Percentiles rank a stretch among this genome's conserved stretches.
Conservation (phyloP, 2,888 invertebrate genomes). For the Cataglyphis livida region DNA sequence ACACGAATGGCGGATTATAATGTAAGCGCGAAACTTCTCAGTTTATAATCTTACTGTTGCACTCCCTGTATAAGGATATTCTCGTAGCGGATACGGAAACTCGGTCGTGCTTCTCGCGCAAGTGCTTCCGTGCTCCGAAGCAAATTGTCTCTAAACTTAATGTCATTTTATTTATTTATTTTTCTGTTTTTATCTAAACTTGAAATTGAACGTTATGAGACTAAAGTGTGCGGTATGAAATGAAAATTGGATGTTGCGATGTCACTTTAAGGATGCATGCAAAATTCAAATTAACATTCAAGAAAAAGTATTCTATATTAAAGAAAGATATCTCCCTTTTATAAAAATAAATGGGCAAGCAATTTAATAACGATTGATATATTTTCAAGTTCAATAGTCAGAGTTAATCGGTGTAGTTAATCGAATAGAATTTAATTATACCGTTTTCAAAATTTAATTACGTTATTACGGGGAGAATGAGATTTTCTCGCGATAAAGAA, state of each 20-base stretch:
- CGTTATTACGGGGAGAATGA: background rate
- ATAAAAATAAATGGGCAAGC: background rate
- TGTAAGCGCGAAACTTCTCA: slow-evolving; percentile 62
- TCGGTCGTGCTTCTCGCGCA: slow-evolving; percentile 32
- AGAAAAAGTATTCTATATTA: background rate
- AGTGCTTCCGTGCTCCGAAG: slow-evolving; percentile 27
- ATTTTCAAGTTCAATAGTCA: background rate
- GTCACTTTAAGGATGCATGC: background rate
- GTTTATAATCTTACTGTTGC: slow-evolving; percentile 66
- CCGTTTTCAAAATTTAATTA: slow-evolving; percentile 38
- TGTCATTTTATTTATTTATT: slow-evolving; percentile 27
- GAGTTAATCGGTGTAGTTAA: background rate
- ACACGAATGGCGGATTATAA: slow-evolving; percentile 61
- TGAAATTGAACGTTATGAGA: background rate
- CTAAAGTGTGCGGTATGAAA: background rate
- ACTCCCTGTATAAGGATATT: slow-evolving; percentile 61
- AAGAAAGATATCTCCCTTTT: background rate
- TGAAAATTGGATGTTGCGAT: background rate
- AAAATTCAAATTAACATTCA: background rate
- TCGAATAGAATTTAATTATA: background rate
- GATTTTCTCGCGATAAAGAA: slow-evolving; percentile 14
- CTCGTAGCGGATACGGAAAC: slow-evolving; percentile 56
- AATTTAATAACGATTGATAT: background rate
- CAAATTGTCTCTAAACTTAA: slow-evolving; percentile 32
- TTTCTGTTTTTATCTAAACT: slow-evolving; percentile 2